Conservation (phyloP, 2,113 vertebrate species). For the Syngnathus floridae region DNA sequence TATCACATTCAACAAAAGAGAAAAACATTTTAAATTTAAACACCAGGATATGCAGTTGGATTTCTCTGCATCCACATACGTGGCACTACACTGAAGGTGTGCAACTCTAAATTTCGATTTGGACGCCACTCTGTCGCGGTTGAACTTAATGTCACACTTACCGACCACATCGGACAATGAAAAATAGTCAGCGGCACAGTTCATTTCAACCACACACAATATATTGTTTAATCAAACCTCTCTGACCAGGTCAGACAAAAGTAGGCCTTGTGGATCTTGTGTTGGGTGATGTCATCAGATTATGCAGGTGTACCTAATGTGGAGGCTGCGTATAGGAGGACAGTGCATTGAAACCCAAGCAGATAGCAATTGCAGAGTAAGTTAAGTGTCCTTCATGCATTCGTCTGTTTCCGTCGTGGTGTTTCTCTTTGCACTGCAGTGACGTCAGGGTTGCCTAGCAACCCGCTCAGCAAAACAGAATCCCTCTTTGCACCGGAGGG, state of each 20-base stretch:
- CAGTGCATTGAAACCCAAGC: not conserved
- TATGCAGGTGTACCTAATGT: not conserved
- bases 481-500: slow-evolving; percentile 55
- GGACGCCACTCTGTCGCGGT: not conserved
- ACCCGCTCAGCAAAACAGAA: slow-evolving; percentile 70
- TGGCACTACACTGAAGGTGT: too few relatives aligned
- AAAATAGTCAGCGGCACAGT: not conserved
- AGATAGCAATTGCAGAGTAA: not conserved
- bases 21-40: too few relatives aligned
- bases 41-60: too few relatives aligned
- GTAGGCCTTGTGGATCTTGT: not conserved
- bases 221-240: not conserved
- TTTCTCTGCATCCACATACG: too few relatives aligned
- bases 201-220: not conserved
- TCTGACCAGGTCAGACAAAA: not conserved
- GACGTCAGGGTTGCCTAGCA: slow-evolving; percentile 71
- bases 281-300: not conserved
- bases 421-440: slow-evolving; percentile 44
- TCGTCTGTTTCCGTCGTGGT: slow-evolving; percentile 16
- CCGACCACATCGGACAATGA: too few relatives aligned
- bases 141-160: not conserved
- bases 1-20: too few relatives aligned
- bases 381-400: not conserved
- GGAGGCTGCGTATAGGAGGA: not conserved
- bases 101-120: not conserved